Evolutionary conservation across 2,797 vertebrate species (phyloP), one percentile per base, ranked within the genome.

Genomic region (Hyperoplus lanceolatus): DNA sequence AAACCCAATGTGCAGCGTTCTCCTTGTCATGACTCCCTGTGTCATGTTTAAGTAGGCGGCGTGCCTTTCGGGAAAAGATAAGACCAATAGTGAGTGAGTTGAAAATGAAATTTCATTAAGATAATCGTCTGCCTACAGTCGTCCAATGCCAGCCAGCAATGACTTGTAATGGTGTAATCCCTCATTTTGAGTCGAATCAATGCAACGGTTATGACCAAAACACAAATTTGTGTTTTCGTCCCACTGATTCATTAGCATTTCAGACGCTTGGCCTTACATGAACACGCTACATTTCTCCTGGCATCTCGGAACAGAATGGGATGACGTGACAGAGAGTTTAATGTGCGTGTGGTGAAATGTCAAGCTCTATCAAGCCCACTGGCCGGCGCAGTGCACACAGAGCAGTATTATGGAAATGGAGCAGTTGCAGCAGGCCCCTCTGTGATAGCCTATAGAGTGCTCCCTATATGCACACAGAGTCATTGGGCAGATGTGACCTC

Each of bases 401-500:
- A 79, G 77, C 57, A 67, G 89, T 85, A 89, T 92, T 92, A 90
- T 93, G 83, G 87, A 89, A 92, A 88, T 89, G 86, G 87, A 90
- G 88, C 90, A 89, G 87, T 91, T 91, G 80, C 80, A 90, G 83
- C 81, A 89, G 83, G 85, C 89, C 91, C 76, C 79, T 82, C 88
- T 90, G 29, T 29, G 88, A 93, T 90, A 83, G 85, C 87, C 89
- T 85, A 86, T 89, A 92, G 89, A 89, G 90, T 85, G 90, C 84
- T 92, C 80, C 89, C 90, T 93, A 92, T 94, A 91, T 91, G 92
- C 92, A 92, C 83, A 90, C 91, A 90, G 92, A 94, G 93, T 93
- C 93, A 93, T 83, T 84, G 89, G 93, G 94, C 94, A 95, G 95
- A 95, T 95, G 94, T 95, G 95, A 95, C 95, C 94, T 94, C 86